Evolutionary conservation across 2,888 invertebrate genomes (phyloP).

Genomic region (Chalcis sispes): DNA sequence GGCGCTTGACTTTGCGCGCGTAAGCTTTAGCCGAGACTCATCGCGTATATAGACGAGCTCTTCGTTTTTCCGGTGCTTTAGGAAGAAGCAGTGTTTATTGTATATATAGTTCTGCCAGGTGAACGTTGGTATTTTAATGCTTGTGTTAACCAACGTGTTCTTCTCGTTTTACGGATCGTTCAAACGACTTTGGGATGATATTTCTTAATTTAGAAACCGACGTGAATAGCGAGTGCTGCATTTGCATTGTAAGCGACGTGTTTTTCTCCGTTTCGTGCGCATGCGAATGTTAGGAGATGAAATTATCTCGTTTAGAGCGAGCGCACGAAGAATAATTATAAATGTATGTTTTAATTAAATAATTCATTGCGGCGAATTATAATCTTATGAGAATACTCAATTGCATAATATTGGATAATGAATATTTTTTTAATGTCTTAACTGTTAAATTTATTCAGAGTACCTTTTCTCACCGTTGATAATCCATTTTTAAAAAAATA

Average conservation of each 20-base stretch:
- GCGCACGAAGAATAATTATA: no score
- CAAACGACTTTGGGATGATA: slow-evolving; percentile 24
- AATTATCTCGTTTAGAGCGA: not conserved
- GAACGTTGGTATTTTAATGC: slow-evolving; percentile 13
- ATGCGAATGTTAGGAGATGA: not conserved
- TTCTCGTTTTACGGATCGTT: slow-evolving; percentile 1
- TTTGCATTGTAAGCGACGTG: not conserved
- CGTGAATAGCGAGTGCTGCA: slow-evolving; percentile 23
- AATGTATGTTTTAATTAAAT: no score
- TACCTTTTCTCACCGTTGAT: no score
- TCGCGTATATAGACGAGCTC: not conserved
- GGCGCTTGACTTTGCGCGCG: not conserved
- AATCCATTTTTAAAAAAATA: no score
- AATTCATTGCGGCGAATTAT: no score
- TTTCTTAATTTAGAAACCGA: slow-evolving; percentile 58
- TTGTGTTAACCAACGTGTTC: not conserved
- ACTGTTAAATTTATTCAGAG: no score
- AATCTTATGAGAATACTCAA: no score
- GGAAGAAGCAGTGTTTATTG: not conserved
- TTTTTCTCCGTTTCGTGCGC: slow-evolving; percentile 34
- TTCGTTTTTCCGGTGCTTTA: slow-evolving; percentile 25
- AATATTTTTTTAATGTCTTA: no score
- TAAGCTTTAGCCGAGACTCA: no score
- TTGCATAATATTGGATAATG: no score
- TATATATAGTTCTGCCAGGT: not conserved